Evolutionary conservation across 2,888 invertebrate genomes (phyloP), one percentile per base, ranked within the genome.

Genomic region (Orthonychiurus folsomi): DNA sequence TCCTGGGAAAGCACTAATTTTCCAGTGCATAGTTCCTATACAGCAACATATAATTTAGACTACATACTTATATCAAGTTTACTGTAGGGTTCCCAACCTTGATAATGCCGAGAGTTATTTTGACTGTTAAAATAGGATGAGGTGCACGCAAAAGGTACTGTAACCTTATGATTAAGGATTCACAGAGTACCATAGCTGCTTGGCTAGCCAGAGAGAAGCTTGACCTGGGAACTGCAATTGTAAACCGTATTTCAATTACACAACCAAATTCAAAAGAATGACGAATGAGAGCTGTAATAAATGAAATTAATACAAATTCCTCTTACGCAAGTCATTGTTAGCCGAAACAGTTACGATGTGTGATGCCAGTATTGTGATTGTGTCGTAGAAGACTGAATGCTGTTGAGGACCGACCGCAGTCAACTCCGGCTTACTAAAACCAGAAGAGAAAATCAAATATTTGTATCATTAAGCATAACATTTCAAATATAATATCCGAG

Each of bases 1-100:
- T 73, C 73, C 47, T 67, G 66, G 2, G 63, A 60, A n/a, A 73
- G 59, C 47, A 70, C 59, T 2, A 69, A 25, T 55, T 67, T 64
- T 18, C 71, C 71, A 56, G 66, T 66, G 50, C 71, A 69, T 56
- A 73, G 70, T 61, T 70, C 73, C 72, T 72, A 48, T 15, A 63
- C 3, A 23, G 20, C 15, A 56, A 57, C 9, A 57, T 12, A 12
- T 52, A 52, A 52, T 52, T 52, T 5, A 21, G 5, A 21, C 3
- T 3, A 12, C 20, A 23, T n/a, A 52, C 52, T 12, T 21, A 56
- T 3, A 48, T 28, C 5, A 3, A 25, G n/a, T 23, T n/a, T 20
- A 9, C 21, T 5, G 23, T 28, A 9, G 18, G 5, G 28, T 48
- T 27, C 21, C 60, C 56, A 56, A 70, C 72, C 65, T 73, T 70